A percentile compares a stretch with the other conserved stretches of the same genome.
Evolutionary conservation across 2,888 invertebrate species (phyloP).

Genomic region (Oscheius onirici): DNA sequence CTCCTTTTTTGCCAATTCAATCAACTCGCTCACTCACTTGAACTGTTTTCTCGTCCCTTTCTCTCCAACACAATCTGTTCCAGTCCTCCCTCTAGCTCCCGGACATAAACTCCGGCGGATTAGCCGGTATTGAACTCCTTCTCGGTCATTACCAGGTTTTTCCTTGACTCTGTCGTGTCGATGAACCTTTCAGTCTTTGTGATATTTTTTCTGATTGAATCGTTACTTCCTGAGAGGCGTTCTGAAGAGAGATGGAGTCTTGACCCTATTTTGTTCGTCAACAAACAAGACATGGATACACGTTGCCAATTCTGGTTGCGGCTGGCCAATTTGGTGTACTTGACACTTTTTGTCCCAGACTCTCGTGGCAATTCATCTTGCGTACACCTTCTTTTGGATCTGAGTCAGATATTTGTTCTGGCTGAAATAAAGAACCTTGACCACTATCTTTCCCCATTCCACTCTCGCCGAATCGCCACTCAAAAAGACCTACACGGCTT

Average conservation of each 20-base stretch:
- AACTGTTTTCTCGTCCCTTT: neutral
- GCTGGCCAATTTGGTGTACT: no score
- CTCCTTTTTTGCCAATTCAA: slow-evolving; percentile 4
- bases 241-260: neutral
- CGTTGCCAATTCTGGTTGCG: no score
- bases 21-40: slow-evolving; percentile 1
- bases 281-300: slow-evolving; percentile 7
- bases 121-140: slow-evolving; percentile 31
- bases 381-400: neutral
- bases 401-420: neutral
- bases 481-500: neutral
- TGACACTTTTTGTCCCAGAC: neutral
- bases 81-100: neutral
- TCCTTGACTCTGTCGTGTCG: neutral
- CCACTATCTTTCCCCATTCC: slow-evolving; percentile 30
- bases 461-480: neutral
- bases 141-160: neutral
- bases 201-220: no score
- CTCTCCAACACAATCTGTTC: neutral
- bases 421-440: neutral
- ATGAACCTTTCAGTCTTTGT: no score
- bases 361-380: neutral
- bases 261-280: slow-evolving; percentile 5
- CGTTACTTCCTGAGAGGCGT: neutral
- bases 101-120: neutral